Conservation (phyloP, 2,888 invertebrate genomes). For the Perizoma flavofasciatum region DNA sequence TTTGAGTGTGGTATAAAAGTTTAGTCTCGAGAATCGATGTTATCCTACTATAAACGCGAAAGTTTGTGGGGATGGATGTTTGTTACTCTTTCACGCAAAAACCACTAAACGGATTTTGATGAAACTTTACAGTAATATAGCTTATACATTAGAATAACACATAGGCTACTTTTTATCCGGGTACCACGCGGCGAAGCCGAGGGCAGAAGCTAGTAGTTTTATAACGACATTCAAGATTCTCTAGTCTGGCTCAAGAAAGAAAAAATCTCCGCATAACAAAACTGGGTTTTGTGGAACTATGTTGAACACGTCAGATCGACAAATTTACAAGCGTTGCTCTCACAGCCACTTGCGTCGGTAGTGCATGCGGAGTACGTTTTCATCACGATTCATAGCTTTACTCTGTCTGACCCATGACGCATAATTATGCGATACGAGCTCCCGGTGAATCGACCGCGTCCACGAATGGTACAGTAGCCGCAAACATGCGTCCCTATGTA, state of each 20-base stretch:
- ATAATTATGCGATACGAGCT: conserved; percentile 55
- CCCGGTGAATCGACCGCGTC: conserved; percentile 23
- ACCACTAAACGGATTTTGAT: no score
- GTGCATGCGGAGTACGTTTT: conserved; percentile 49
- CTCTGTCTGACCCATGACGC: conserved; percentile 51
- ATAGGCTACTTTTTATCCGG: no score
- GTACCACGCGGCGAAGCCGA: no score
- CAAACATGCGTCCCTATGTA: conserved; percentile 28
- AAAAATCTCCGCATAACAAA: conserved; percentile 1
- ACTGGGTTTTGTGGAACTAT: conserved; percentile 1
- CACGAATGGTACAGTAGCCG: conserved; percentile 30
- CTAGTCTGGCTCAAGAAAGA: not conserved
- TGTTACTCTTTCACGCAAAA: no score
- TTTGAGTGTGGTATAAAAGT: conserved; percentile 15
- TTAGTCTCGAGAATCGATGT: conserved; percentile 7
- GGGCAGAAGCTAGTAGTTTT: no score
- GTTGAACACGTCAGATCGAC: conserved; percentile 12
- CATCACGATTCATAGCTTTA: no score
- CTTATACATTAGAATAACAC: no score
- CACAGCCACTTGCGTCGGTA: conserved; percentile 47
- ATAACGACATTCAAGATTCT: conserved; percentile 9
- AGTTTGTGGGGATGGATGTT: no score
- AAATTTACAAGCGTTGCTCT: conserved; percentile 30
- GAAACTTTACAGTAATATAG: no score
- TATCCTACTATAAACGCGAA: no score